Evolutionary conservation across 1,140 invertebrate species (phyloP), one percentile per base, ranked within the genome.

Genomic region (Dendrolimus kikuchii): DNA sequence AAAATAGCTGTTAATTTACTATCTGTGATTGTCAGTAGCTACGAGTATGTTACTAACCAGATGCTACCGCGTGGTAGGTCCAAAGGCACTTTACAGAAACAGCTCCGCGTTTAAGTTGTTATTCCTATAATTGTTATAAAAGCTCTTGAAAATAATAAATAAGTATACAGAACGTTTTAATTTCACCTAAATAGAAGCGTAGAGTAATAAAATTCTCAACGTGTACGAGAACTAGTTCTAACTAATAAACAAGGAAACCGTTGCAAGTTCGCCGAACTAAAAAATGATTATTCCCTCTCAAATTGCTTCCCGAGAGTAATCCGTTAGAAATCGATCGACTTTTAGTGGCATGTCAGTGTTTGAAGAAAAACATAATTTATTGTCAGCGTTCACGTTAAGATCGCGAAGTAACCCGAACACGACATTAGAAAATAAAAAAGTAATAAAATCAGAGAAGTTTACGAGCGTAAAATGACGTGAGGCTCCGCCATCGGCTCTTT

Each of bases 311-410:
- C 63, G 71, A 65, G 76, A 75, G 74, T 75, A 77, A 86, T 86
- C 79, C 83, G 83, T 84, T 86, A 82, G 83, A 82, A 86, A 86
- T 86, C 81, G 77, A 86, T 86, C 79, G 76, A 68, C 59, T 82
- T 83, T 84, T 86, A 84, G 77, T 83, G 73, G 70, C 83, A 78
- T 86, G 83, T 86, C 83, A 86, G 80, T 71, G 72, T 81, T 84
- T 77, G 71, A 77, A 81, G 77, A 79, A 67, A 75, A 77, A 65
- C 62, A 86, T 83, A 86, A 86, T 86, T 86, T 86, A 86, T 86
- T 77, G 79, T 76, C 73, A 76, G 78, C 76, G 70, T 73, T 73
- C 69, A 23, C 23, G 23, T 23, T 23, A 23, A 74, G 74, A 85
- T 85, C 80, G 78, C 79, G 64, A 81, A 76, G 77, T 77, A 86